Evolutionary conservation across 2,797 vertebrate species (phyloP), one percentile per base, ranked within the genome.

Genomic region (Xenentodon cancila): DNA sequence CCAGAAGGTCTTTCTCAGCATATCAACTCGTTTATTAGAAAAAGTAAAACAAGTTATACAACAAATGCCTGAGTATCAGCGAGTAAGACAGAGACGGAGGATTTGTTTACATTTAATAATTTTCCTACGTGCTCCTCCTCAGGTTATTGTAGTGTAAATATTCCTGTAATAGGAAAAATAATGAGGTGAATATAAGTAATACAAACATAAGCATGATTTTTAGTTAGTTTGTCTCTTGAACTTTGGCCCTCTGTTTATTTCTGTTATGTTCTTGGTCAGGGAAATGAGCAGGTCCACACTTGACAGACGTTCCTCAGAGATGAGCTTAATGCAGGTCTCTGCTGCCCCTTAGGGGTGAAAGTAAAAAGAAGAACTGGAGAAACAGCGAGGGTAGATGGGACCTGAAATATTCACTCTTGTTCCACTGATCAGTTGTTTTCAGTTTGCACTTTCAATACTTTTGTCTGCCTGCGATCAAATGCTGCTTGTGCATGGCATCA

Each of bases 331-430:
- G 56, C 83, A 88, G 89, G 81, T 78, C 91, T 90, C 87, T 93
- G 87, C 91, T 93, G 92, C 89, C 91, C 83, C 91, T 90, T 89
- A 92, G 90, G 55, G 93, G 91, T 57, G 63, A 60, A 62, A 20
- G 21, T 34, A 37, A 62, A 19, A 21, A 40, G 37, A 40, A 59
- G n/a, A 44, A 16, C 20, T 37, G 42, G 3, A 69, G 9, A 19
- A 47, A 20, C 34, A 49, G 16, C 15, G 4, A 3, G 9, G 15
- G 4, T 21, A 49, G 22, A 22, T 5, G 20, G 20, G 43, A 61
- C 43, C 2, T 18, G 2, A 55, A 77, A 18, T 15, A 52, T 21
- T 22, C 9, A 32, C 56, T 74, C 56, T 62, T 5, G 53, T 64
- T 52, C 40, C 42, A 21, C 9, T 19, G 27, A 59, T 53, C 12